Evolutionary conservation across 2,888 invertebrate genomes (phyloP), one percentile per base, ranked within the genome.

Genomic region (Cremastinae sp.): DNA sequence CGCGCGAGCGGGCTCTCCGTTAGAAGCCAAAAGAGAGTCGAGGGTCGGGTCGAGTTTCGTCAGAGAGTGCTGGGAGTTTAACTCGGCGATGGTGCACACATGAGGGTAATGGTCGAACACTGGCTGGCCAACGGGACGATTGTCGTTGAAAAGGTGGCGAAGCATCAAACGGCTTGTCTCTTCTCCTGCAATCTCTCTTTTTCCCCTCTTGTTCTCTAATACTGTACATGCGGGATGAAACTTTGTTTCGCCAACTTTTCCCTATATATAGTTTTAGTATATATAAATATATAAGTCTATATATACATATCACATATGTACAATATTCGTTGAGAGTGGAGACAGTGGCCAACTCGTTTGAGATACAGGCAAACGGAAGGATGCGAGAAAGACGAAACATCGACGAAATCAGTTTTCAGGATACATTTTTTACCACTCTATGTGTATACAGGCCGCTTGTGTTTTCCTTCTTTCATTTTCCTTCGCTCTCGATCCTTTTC

Each of bases 191-290:
- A 14, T 69, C 14, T 35, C 39, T 66, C 55, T 72, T 61, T 18
- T 9, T 28, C 18, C 65, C 22, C 37, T 41, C 58, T 59, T n/a
- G 10, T 20, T 39, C 28, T 61, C n/a, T n/a, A n/a, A n/a, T n/a
- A 35, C 55, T 43, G 51, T 43, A 43, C 53, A 49, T 51, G 43
- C 22, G 53, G 47, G 10, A 66, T 22, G 59, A 78, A 79, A 78
- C 77, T 79, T 78, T 65, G 71, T 72, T 59, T 37, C 55, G 41
- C 35, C 64, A 79, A 79, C 79, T 78, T 79, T 77, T 62, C 43
- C 72, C 12, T 64, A 41, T 45, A 5, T 28, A 28, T 41, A 14
- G 56, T 58, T 68, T n/a, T 20, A 58, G 51, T 58, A 20, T 61
- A 22, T 28, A n/a, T n/a, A n/a, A n/a, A n/a, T n/a, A n/a, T n/a